Percentiles rank a stretch among this genome's conserved stretches.
Evolutionary conservation across 64 coral and sea anemone species (phyloP).

Genomic region (Montipora efflorescens): DNA sequence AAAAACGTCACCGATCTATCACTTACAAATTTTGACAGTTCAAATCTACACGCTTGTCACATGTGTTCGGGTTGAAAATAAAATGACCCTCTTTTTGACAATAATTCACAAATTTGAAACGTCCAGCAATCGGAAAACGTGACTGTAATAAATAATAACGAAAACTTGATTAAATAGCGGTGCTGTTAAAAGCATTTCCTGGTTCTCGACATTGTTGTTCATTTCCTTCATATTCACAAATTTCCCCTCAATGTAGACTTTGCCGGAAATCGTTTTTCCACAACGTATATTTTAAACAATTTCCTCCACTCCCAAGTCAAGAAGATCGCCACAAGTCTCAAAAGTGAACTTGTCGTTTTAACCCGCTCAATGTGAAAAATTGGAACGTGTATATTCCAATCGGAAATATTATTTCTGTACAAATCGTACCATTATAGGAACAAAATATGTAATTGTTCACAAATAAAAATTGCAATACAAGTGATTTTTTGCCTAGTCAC

Average conservation of each 20-base stretch:
- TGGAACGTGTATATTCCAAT: too few relatives aligned
- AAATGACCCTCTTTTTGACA: background rate
- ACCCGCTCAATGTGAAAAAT: background rate
- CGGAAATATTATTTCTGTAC: too few relatives aligned
- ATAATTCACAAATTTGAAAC: background rate
- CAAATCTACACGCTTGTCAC: constrained; percentile 11
- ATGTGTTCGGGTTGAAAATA: background rate
- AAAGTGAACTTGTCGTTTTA: background rate
- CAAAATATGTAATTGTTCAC: too few relatives aligned
- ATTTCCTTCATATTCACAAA: constrained; percentile 16
- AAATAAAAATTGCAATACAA: too few relatives aligned
- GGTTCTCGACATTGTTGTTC: background rate
- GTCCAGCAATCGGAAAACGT: background rate
- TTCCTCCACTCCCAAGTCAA: constrained; percentile 20
- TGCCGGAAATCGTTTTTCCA: constrained; percentile 10
- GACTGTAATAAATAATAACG: background rate
- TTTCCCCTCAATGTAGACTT: background rate
- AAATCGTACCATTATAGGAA: too few relatives aligned
- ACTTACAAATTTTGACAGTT: constrained; percentile 44
- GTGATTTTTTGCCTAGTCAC: too few relatives aligned
- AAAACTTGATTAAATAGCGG: background rate
- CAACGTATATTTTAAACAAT: background rate
- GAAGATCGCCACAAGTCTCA: background rate
- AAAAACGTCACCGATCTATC: constrained; percentile 30
- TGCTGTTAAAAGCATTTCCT: constrained; percentile 23